phyloP scores from a whole-genome alignment of 2,113 vertebrate species.

The Lamprotornis superbus region DNA sequence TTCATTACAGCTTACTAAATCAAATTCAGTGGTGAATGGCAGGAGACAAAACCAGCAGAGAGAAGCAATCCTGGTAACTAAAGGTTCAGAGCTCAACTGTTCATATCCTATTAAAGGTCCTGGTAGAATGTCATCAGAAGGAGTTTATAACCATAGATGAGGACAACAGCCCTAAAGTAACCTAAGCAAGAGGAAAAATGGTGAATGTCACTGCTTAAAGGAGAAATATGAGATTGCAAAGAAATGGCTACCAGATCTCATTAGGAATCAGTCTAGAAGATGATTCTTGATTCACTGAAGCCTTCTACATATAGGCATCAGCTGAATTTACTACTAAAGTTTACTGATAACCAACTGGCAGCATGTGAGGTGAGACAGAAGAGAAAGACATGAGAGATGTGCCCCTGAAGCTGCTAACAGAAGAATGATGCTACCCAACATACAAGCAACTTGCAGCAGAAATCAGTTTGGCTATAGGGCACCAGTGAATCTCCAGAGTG shows the following conservation, averaged over 20 bases:
- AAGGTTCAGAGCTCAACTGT: background rate
- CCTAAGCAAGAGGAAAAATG: background rate
- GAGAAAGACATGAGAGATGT: background rate
- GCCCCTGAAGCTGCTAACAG: background rate
- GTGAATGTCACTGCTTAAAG: background rate
- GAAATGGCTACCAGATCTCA: background rate
- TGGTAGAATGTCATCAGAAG: accelerated
- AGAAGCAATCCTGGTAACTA: background rate
- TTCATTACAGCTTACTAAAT: background rate
- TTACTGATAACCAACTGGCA: background rate
- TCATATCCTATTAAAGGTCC: background rate
- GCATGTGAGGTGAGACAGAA: background rate
- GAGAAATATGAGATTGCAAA: background rate
- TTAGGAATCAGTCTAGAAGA: background rate
- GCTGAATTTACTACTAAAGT: background rate
- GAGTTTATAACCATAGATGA: background rate
- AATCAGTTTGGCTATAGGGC: background rate
- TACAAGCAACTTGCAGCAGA: background rate
- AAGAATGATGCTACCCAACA: background rate
- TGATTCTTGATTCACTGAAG: background rate
- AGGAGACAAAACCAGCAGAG: background rate
- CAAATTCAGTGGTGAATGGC: background rate
- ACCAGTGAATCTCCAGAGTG: background rate
- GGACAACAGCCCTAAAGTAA: background rate
- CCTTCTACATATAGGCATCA: background rate